A percentile compares a stretch with the other conserved stretches of the same genome.
Conservation (phyloP, 1,140 invertebrate species). For the Drosophila truncata region DNA sequence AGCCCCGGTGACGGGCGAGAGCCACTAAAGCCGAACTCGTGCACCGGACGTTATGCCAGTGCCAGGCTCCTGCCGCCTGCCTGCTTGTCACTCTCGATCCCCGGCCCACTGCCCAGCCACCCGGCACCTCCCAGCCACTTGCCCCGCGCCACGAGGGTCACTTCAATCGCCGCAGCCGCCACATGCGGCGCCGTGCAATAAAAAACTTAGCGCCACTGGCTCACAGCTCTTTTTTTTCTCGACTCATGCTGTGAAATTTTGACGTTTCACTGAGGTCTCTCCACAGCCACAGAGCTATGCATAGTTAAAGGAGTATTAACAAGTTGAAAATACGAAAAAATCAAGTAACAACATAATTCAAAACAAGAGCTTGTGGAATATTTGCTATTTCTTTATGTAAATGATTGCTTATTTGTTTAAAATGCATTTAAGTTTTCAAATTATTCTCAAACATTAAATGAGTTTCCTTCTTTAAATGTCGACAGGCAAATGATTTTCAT, state of each 20-base stretch:
- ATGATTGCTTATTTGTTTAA: neutral
- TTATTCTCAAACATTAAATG: neutral
- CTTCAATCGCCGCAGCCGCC: slow-evolving; percentile 49
- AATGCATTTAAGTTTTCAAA: neutral
- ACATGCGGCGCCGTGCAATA: slow-evolving; percentile 71
- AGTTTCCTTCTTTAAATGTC: neutral
- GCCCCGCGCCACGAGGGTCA: slow-evolving; percentile 6
- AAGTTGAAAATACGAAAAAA: neutral
- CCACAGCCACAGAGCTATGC: neutral
- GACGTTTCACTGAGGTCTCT: slow-evolving; percentile 9
- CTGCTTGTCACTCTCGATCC: slow-evolving; percentile 23
- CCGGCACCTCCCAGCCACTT: slow-evolving; percentile 17
- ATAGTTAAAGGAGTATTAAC: neutral
- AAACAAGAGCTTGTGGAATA: neutral
- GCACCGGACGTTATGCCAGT: slow-evolving; percentile 71
- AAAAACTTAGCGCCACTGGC: slow-evolving; percentile 67
- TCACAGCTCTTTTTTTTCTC: slow-evolving; percentile 5
- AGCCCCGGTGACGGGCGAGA: slow-evolving; percentile 55
- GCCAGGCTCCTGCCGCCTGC: slow-evolving; percentile 56
- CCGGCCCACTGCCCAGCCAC: slow-evolving; percentile 14
- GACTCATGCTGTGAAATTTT: slow-evolving; percentile 22
- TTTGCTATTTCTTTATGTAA: neutral
- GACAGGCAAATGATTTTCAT: neutral
- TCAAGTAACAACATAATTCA: neutral
- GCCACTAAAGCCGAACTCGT: slow-evolving; percentile 74